phyloP scores from a whole-genome alignment of 1,140 invertebrate species.

The Elymnias hypermnestra region DNA sequence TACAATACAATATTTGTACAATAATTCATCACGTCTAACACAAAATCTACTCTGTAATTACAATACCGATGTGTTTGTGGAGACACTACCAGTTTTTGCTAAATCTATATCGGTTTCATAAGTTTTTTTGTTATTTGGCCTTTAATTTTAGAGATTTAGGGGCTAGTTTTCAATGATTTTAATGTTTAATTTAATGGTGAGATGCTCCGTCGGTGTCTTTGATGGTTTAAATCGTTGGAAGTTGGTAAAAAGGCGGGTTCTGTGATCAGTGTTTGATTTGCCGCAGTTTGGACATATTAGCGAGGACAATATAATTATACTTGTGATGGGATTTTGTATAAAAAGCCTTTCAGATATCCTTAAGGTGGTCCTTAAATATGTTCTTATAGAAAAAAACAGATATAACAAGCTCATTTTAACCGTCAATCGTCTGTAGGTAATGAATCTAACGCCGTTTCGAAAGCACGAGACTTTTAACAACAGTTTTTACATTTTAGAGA shows the following conservation, averaged over 20 bases:
- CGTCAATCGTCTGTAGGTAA: too few species aligned
- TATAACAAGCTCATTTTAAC: too few species aligned
- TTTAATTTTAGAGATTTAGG: not conserved
- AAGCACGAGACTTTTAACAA: too few species aligned
- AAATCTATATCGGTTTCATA: not conserved
- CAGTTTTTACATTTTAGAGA: too few species aligned
- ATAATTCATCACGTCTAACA: constrained; percentile 4
- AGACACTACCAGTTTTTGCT: constrained; percentile 7
- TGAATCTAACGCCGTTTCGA: too few species aligned
- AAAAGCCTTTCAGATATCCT: too few species aligned
- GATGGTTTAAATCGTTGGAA: not conserved
- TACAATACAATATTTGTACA: constrained; percentile 11
- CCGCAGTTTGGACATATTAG: constrained; percentile 16
- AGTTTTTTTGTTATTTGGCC: not conserved
- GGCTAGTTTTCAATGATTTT: not conserved
- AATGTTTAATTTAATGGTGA: not conserved
- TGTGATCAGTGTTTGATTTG: constrained; percentile 13
- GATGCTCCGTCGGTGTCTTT: constrained; percentile 2
- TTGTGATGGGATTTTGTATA: constrained; percentile 8
- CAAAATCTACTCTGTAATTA: constrained; percentile 10
- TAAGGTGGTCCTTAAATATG: too few species aligned
- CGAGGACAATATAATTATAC: constrained; percentile 10
- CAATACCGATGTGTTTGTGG: constrained; percentile 10
- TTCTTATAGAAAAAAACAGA: too few species aligned
- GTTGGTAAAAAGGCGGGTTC: constrained; percentile 3